Conservation (phyloP, 2,797 vertebrate species). For the Tokudaia tokunoshimensis region DNA sequence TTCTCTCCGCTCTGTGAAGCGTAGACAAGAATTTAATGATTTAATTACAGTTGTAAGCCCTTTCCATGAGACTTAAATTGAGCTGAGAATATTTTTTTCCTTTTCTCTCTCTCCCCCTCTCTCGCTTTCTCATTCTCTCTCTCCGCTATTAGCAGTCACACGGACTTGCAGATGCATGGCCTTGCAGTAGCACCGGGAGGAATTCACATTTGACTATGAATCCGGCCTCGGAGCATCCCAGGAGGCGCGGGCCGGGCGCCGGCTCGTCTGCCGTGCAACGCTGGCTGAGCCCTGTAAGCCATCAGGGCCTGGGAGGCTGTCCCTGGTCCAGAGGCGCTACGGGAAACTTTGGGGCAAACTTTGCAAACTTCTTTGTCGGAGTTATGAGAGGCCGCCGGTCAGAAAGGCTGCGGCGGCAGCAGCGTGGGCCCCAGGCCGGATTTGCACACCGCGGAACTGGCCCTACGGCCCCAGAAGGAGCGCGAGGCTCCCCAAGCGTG, state of each 20-base stretch:
- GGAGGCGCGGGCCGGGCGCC: background rate
- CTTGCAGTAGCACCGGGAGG: background rate
- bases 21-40: conserved; percentile 99
- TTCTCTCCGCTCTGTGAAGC: conserved; percentile 95
- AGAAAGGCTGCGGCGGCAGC: rapidly evolving
- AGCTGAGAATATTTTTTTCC: conserved; percentile 95
- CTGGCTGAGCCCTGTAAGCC: background rate
- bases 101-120: conserved; percentile 30
- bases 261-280: background rate
- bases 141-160: conserved; percentile 61
- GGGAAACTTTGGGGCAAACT: conserved; percentile 69
- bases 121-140: background rate
- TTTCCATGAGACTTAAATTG: conserved; percentile 99
- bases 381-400: background rate
- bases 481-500: rapidly evolving
- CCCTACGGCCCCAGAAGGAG: background rate
- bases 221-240: background rate
- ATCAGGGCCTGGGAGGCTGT: background rate
- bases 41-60: conserved; percentile 99
- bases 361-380: conserved; percentile 62
- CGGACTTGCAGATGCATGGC: conserved; percentile 23
- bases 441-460: background rate
- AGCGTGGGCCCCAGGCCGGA: background rate
- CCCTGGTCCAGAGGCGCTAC: background rate
- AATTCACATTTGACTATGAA: conserved; percentile 55